Base-by-base conservation (phyloP, 2,113 vertebrate genomes). In the Cheirogaleus medius region DNA sequence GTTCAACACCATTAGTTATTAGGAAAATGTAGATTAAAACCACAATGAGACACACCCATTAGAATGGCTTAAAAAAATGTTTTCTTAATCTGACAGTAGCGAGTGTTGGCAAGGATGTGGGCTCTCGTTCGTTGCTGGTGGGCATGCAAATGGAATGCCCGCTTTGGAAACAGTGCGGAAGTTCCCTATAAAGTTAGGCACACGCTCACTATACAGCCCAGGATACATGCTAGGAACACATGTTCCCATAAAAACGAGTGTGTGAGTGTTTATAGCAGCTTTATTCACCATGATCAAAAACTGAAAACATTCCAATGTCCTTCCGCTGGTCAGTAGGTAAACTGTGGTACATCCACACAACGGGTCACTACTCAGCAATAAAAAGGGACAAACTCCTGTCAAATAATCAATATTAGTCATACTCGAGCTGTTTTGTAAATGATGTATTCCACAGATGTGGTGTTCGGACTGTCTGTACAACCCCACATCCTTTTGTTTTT, bases 181-280 rank as follows among this genome's bases (percentile, higher is more conserved):
- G 8, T 39, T 74, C 27, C 42, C 6, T 0, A 14, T 1, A 32
- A n/a, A 54, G 83, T 3, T 14, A 20, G 18, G 32, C 73, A 20
- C 3, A 21, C 29, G 8, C 15, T 32, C 25, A 8, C 32, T 13
- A 1, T 0, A 8, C 1, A 49, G 37, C n/a, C 5, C 27, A 8
- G 29, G n/a, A 44, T 4, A 29, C 49, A 25, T 3, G 0, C 23
- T 63, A 21, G 63, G 34, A 58, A 52, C 4, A 0, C 15, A 2
- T 6, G 6, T 42, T 37, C 27, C 82, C 63, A 78, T 44, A 27
- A 39, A 76, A 11, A 13, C 14, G 6, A 3, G 66, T 1, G 1
- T 20, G n/a, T 34, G 23, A 27, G 12, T 32, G n/a, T 76, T 42
- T 10, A n/a, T 0, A n/a, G 29, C 13, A 32, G 64, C 20, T 25